Conservation (phyloP, 2,113 vertebrate species). For the Physeter macrocephalus region DNA sequence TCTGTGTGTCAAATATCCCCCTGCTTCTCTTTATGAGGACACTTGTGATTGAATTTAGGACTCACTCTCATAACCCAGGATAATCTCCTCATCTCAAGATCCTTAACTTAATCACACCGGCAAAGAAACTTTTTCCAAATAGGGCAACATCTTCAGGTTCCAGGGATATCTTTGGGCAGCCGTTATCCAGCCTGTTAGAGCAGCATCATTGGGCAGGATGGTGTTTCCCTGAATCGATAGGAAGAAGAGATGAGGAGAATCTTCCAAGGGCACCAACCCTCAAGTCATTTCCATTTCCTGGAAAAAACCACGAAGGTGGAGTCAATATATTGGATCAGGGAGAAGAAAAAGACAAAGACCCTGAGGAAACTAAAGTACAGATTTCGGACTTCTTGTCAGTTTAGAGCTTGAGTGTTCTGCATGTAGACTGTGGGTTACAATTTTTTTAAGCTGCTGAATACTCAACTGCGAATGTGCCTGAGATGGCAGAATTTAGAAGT, state of each 20-base stretch:
- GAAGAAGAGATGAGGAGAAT: not conserved
- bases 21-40: not conserved
- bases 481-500: not conserved
- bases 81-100: not conserved
- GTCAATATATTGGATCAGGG: not conserved
- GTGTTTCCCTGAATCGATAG: not conserved
- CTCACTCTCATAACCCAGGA: not conserved
- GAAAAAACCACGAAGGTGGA: not conserved
- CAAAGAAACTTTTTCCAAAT: not conserved
- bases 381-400: not conserved
- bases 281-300: not conserved
- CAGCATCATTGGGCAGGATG: not conserved
- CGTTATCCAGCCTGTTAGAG: not conserved
- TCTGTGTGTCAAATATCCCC: not conserved
- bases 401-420: not conserved
- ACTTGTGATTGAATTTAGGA: not conserved
- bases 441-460: not conserved
- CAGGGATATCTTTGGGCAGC: not conserved
- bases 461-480: not conserved
- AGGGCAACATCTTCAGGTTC: not conserved
- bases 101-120: not conserved
- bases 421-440: not conserved
- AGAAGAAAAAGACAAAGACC: not conserved
- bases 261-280: not conserved
- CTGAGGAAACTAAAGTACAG: not conserved